A percentile compares a stretch with the other conserved stretches of the same genome.
Evolutionary conservation across 2,113 vertebrate genomes (phyloP).

Genomic region (Panurus biarmicus): DNA sequence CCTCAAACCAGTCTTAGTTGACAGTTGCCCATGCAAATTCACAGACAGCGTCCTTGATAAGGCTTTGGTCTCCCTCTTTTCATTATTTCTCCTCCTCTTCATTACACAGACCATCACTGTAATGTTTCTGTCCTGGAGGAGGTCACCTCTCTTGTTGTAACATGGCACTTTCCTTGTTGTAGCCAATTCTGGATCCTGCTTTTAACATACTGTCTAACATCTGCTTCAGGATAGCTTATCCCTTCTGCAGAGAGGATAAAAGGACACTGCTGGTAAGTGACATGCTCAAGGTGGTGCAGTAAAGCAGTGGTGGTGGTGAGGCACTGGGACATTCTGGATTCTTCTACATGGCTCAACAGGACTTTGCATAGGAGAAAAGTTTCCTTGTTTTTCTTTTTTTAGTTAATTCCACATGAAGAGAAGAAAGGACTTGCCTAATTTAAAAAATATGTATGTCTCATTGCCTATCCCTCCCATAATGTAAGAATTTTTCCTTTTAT

Average conservation of each 20-base stretch:
- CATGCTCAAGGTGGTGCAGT: neutral
- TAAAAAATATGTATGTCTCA: neutral
- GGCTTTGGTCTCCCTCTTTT: neutral
- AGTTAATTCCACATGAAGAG: neutral
- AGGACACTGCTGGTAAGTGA: neutral
- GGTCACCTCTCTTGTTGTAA: neutral
- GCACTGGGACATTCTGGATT: neutral
- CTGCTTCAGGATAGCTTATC: neutral
- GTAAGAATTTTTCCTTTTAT: neutral
- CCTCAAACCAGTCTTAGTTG: neutral
- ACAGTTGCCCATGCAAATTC: neutral
- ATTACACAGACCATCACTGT: neutral
- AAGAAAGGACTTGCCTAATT: conserved; percentile 16
- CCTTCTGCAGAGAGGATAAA: neutral
- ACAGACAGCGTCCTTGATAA: neutral
- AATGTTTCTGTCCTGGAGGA: neutral
- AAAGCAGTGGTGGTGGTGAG: neutral
- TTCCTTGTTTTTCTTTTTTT: neutral
- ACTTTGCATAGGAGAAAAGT: neutral
- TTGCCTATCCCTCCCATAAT: neutral
- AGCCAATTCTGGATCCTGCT: neutral
- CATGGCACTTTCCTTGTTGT: neutral
- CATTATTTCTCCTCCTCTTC: neutral
- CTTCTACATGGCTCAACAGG: neutral
- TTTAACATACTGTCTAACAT: neutral